Percentiles rank a stretch among this genome's conserved stretches.
These are phyloP conservation scores for Hybos culiciformis DNA, from an alignment of 2,888 invertebrate species.

Conservation along the genomic window DNA sequence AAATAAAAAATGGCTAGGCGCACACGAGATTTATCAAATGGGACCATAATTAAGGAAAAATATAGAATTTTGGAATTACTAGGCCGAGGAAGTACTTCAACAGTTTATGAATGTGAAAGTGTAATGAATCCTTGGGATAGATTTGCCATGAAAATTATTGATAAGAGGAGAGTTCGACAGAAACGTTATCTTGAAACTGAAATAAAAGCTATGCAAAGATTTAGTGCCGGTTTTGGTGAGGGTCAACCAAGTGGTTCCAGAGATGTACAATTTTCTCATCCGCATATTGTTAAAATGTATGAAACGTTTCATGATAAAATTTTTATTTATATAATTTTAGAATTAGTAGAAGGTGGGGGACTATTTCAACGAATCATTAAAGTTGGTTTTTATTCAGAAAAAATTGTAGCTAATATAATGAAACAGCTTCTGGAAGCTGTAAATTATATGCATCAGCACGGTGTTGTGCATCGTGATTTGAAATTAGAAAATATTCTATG, in stretches of 20 bases:
- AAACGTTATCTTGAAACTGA: no score
- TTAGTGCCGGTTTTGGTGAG: not conserved
- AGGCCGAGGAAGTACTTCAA: no score
- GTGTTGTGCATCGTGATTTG: constrained; percentile 90
- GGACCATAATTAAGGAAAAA: no score
- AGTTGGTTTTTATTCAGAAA: constrained; percentile 94
- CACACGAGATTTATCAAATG: no score
- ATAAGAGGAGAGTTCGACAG: no score
- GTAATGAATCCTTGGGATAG: no score
- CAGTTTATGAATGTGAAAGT: no score
- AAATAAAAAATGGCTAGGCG: no score
- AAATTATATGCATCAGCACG: constrained; percentile 94
- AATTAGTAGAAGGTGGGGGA: constrained; percentile 95
- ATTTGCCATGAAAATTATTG: no score
- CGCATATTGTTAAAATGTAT: constrained; percentile 85
- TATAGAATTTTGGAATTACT: no score
- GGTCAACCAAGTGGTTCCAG: not conserved
- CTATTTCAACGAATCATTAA: constrained; percentile 93
- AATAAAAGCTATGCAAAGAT: no score
- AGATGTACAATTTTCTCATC: constrained; percentile 54
- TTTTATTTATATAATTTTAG: constrained; percentile 88
- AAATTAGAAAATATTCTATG: constrained; percentile 86
- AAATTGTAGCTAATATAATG: constrained; percentile 86
- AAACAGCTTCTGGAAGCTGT: constrained; percentile 91
- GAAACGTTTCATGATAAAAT: constrained; percentile 93